phyloP scores from a whole-genome alignment of 1,140 invertebrate genomes.

The Macrobrachium nipponense region DNA sequence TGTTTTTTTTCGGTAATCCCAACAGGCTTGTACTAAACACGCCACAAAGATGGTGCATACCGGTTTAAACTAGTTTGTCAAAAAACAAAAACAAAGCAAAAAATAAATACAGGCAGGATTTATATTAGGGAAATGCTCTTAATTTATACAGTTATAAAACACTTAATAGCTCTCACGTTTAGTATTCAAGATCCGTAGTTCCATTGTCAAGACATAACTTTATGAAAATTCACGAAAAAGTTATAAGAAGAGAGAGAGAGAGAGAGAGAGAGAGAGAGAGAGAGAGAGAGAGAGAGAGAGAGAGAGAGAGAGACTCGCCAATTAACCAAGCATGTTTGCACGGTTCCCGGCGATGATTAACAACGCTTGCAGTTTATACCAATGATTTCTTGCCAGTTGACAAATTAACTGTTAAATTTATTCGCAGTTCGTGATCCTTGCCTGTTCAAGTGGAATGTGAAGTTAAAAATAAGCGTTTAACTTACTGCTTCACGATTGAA shows the following conservation, averaged over 20 bases:
- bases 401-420: too few species aligned
- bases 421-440: too few species aligned
- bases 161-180: not conserved
- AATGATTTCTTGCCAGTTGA: too few species aligned
- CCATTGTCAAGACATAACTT: not conserved
- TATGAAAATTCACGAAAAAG: not conserved
- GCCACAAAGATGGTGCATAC: too few species aligned
- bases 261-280: slow-evolving; percentile 21
- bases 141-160: not conserved
- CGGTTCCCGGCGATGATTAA: not conserved
- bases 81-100: too few species aligned
- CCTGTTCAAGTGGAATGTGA: too few species aligned
- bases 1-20: too few species aligned
- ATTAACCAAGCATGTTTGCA: not conserved
- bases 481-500: not conserved
- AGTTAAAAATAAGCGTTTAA: too few species aligned
- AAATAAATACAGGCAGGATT: too few species aligned
- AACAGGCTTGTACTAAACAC: too few species aligned
- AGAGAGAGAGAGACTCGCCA: not conserved
- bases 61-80: too few species aligned
- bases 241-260: not conserved
- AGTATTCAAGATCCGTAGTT: not conserved
- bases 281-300: slow-evolving; percentile 13
- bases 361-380: not conserved
- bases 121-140: too few species aligned